Evolutionary conservation across 2,113 vertebrate genomes (phyloP).

Genomic region (Labeo rohita): DNA sequence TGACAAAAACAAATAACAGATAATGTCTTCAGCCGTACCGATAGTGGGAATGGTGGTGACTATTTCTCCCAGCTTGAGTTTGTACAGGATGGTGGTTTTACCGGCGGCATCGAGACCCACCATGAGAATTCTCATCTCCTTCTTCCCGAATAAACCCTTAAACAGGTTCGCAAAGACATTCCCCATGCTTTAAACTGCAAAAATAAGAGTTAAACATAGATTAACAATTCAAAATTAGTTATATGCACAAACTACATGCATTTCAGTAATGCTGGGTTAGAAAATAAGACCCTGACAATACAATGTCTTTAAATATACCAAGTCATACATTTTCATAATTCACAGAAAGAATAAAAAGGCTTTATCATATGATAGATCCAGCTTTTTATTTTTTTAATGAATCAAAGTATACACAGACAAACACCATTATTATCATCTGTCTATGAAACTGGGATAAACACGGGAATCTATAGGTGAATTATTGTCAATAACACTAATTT

Average conservation of each 20-base stretch:
- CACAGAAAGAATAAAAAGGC: neutral
- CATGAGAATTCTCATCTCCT: conserved; percentile 90
- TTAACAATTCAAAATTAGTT: neutral
- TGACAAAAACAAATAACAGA: conserved; percentile 2
- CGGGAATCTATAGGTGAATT: neutral
- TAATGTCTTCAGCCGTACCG: conserved; percentile 66
- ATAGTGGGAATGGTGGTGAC: conserved; percentile 87
- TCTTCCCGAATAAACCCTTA: conserved; percentile 84
- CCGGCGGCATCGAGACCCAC: conserved; percentile 86
- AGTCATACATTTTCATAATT: neutral
- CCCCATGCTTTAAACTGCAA: conserved; percentile 80
- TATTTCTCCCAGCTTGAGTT: conserved; percentile 86
- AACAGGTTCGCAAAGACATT: conserved; percentile 80
- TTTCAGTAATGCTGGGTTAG: neutral
- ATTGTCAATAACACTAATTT: neutral
- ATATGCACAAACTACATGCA: neutral
- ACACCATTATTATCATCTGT: neutral
- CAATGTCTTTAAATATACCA: neutral
- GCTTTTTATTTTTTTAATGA: neutral
- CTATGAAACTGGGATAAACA: neutral
- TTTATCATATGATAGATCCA: neutral
- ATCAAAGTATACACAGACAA: neutral
- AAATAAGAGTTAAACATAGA: neutral
- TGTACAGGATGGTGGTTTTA: conserved; percentile 90
- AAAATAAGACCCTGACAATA: neutral